Conservation (phyloP, 2,888 invertebrate species). For the Empis livida region DNA sequence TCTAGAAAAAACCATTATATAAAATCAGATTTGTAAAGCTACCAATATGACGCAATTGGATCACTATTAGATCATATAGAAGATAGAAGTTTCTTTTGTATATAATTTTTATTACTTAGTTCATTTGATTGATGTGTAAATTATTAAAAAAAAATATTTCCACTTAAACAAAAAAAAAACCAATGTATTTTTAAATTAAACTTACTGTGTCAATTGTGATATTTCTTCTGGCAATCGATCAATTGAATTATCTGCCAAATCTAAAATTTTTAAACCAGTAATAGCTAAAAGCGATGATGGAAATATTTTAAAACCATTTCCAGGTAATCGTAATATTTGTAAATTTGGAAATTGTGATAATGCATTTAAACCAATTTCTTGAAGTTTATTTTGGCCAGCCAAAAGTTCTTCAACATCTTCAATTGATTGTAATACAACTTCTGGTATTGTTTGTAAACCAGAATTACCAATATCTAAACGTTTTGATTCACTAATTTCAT, state of each 20-base stretch:
- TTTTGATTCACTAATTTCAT: slow-evolving; percentile 12
- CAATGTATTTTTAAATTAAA: slow-evolving; percentile 14
- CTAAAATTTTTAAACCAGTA: slow-evolving; percentile 47
- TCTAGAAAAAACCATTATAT: too few relatives aligned
- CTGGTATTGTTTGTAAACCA: slow-evolving; percentile 16
- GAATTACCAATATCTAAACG: slow-evolving; percentile 15
- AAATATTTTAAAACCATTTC: slow-evolving; percentile 45
- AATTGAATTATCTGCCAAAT: slow-evolving; percentile 55
- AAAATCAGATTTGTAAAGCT: too few relatives aligned
- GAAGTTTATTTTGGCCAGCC: slow-evolving; percentile 19
- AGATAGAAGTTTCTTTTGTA: too few relatives aligned
- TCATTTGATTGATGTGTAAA: too few relatives aligned
- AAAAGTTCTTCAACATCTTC: slow-evolving; percentile 18
- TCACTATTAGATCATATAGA: too few relatives aligned
- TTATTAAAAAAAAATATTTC: too few relatives aligned
- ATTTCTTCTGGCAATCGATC: slow-evolving; percentile 51
- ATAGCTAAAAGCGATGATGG: slow-evolving; percentile 48
- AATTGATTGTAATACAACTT: slow-evolving; percentile 15
- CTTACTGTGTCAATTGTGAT: slow-evolving; percentile 43
- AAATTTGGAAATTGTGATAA: slow-evolving; percentile 17
- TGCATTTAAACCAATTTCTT: slow-evolving; percentile 16
- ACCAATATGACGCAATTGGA: too few relatives aligned
- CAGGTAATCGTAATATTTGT: slow-evolving; percentile 35
- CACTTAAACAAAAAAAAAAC: slow-evolving; percentile 1
- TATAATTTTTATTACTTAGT: too few relatives aligned